Evolutionary conservation across 2,113 vertebrate species (phyloP).

Genomic region (Daboia siamensis): DNA sequence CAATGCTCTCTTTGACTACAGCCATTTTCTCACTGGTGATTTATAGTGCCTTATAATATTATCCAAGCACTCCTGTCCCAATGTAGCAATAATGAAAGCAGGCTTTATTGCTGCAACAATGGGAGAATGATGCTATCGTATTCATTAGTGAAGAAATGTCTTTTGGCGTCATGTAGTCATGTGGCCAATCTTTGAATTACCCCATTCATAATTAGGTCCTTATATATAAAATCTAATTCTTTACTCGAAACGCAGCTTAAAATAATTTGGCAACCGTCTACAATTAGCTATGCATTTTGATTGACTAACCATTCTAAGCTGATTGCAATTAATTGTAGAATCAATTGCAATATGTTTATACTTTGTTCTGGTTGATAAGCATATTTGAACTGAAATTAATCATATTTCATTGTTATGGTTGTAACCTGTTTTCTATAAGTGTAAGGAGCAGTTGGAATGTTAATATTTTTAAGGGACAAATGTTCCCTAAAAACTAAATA

Average conservation of each 20-base stretch:
- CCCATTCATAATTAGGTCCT: not conserved
- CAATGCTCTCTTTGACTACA: not conserved
- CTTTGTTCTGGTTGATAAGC: not conserved
- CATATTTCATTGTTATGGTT: not conserved
- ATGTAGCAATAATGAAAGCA: not conserved
- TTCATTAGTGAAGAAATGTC: not conserved
- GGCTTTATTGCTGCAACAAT: not conserved
- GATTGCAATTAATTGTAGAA: not conserved
- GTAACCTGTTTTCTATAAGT: not conserved
- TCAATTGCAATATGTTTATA: not conserved
- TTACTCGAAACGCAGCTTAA: not conserved
- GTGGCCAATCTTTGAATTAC: not conserved
- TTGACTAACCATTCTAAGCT: not conserved
- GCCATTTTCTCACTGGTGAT: not conserved
- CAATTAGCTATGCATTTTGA: not conserved
- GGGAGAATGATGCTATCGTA: not conserved
- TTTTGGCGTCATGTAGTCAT: not conserved
- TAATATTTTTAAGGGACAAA: not conserved
- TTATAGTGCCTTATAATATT: not conserved
- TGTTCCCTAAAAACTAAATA: not conserved
- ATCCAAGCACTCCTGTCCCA: not conserved
- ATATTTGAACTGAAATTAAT: not conserved
- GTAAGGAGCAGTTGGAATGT: not conserved
- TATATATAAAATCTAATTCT: not conserved
- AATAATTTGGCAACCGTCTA: not conserved